Base-by-base conservation (phyloP, 2,113 vertebrate genomes). In the Microtus richardsoni region DNA sequence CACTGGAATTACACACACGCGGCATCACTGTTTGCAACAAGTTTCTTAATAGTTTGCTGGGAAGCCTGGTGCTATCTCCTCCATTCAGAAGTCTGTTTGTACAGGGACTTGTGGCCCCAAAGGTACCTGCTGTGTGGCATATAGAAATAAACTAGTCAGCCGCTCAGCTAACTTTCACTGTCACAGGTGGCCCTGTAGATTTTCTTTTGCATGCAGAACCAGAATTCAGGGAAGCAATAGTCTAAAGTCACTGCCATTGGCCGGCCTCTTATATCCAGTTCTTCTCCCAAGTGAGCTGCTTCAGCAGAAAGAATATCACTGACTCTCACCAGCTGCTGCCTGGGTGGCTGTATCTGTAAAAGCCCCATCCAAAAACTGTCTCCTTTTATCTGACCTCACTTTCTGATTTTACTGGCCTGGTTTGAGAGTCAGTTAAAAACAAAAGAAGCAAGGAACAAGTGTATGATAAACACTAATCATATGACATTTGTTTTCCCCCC, bases 221-320 rank as follows among this genome's bases (percentile, higher is more conserved):
- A 89, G 54, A 17, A 79, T 21, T 52, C 66, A 77, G 71, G 49
- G 78, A 86, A 88, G 71, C n/a, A 66, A 24, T 33, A 39, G 3
- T 89, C 79, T 86, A 30, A 95, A 95, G 78, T 95, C 11, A 30
- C 70, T 66, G 5, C 66, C 58, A 88, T 58, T 73, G 78, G 96
- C 6, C 10, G 73, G 96, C 6, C 16, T 54, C 52, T 73, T 79
- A 91, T 66, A 92, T 88, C 91, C 62, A 39, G 44, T 60, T 82
- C 60, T 93, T 79, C 92, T 84, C 74, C 70, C 64, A 88, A 89
- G 74, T 90, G 66, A 30, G 49, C 64, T 79, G 2, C 47, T 30
- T 49, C 77, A 75, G n/a, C 33, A 26, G 86, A 64, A 66, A 89
- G 89, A 96, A 93, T 94, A 54, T 58, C 74, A n/a, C 60, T 84